Evolutionary conservation across 2,888 invertebrate species (phyloP), one percentile per base, ranked within the genome.

Genomic region (Boloria euphrosyne): DNA sequence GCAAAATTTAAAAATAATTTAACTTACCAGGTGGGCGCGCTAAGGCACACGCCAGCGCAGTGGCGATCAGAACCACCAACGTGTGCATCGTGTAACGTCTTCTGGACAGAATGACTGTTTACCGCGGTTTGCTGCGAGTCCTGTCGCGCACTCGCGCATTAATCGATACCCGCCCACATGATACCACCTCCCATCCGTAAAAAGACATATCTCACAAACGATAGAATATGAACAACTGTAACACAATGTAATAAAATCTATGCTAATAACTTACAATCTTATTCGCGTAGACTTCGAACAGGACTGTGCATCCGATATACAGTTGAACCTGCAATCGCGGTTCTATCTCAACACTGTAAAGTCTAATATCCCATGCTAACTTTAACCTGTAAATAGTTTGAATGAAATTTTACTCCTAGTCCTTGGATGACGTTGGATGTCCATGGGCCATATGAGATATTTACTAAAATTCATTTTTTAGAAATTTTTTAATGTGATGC

Each of bases 161-260:
- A 88, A 90, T 90, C 90, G 89, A 90, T 90, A 90, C 80, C 82
- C 89, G 84, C 90, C 90, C 88, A 90, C 89, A 88, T 87, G 74
- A 78, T 83, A 81, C 75, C 74, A 72, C 71, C 68, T 70, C 65
- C 65, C 68, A 60, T 46, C 53, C 13, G 14, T 61, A 58, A 65
- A 67, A 70, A n/a, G 65, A 31, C 68, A 16, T 53, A 70, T 57
- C 46, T 60, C 59, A 38, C 51, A 47, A 31, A 22, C 49, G 17
- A 27, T 17, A 13, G 13, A n/a, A 58, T 13, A 44, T 17, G 46
- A 38, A 17, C 53, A 49, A 65, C 65, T 49, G 57, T 63, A 63
- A 22, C n/a, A 4, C 62, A 14, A 13, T 16, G 60, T 13, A 63
- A 58, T 68, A 70, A 22, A 50, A 31, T 38, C 55, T 38, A 61